phyloP scores from a whole-genome alignment of 1,140 invertebrate genomes.

The Drosophila chauvacae region DNA sequence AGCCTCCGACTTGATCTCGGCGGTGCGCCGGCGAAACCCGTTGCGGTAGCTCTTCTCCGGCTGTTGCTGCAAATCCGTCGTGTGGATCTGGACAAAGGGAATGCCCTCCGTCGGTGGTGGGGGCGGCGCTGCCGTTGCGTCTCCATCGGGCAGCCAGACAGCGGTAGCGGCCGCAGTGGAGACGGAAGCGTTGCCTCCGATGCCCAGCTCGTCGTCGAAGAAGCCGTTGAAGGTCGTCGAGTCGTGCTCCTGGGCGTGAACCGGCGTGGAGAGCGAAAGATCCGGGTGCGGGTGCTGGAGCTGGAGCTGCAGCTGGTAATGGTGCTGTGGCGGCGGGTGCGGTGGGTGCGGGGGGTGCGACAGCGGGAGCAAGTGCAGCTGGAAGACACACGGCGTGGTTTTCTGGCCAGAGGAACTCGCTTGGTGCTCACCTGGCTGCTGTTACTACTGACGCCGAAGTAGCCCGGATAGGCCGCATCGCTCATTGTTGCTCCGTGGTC shows the following conservation, averaged over 20 bases:
- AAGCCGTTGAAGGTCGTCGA: constrained; percentile 57
- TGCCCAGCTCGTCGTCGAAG: constrained; percentile 63
- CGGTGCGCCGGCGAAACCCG: constrained; percentile 67
- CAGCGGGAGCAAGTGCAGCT: constrained; percentile 37
- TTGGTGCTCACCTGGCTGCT: constrained; percentile 23
- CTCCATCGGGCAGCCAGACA: constrained; percentile 33
- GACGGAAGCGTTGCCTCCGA: constrained; percentile 9
- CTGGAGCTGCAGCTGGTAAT: constrained; percentile 46
- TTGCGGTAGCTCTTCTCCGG: constrained; percentile 71
- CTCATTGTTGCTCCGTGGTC: constrained; percentile 47
- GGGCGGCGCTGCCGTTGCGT: background rate
- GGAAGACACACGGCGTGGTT: constrained; percentile 47
- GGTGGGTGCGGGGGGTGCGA: constrained; percentile 32
- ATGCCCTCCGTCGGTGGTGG: constrained; percentile 34
- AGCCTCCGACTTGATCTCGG: constrained; percentile 80
- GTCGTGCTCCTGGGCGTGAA: constrained; percentile 61
- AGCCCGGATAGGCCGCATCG: constrained; percentile 65
- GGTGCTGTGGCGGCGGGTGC: constrained; percentile 24
- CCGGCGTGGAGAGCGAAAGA: constrained; percentile 67
- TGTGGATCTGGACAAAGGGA: constrained; percentile 81
- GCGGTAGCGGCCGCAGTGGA: background rate
- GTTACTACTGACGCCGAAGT: constrained; percentile 35
- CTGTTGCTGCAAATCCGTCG: constrained; percentile 72
- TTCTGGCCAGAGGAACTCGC: constrained; percentile 29
- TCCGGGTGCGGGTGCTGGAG: constrained; percentile 49